phyloP scores from a whole-genome alignment of 2,888 invertebrate genomes.

The Sinohyriopsis cumingii region DNA sequence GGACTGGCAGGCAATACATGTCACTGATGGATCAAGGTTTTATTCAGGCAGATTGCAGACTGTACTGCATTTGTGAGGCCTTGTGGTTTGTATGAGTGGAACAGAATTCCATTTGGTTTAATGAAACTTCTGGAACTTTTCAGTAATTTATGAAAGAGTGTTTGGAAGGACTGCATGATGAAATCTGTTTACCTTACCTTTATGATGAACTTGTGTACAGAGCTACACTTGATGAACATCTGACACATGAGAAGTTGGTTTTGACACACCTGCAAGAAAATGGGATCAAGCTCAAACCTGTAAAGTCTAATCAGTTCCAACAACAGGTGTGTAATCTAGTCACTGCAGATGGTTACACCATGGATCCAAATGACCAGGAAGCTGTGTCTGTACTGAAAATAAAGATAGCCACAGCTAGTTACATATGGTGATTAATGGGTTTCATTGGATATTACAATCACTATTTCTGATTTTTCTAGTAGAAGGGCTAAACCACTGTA shows the following conservation, averaged over 20 bases:
- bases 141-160: conserved; percentile 23
- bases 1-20: conserved; percentile 16
- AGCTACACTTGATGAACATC: conserved; percentile 10
- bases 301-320: conserved; percentile 28
- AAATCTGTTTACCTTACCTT: conserved; percentile 23
- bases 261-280: conserved; percentile 10
- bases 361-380: conserved; percentile 21
- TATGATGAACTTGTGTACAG: conserved; percentile 19
- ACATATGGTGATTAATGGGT: conserved; percentile 26
- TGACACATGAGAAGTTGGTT: conserved; percentile 17
- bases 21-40: conserved; percentile 21
- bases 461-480: conserved; percentile 23
- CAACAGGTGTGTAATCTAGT: conserved; percentile 30
- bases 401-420: conserved; percentile 15
- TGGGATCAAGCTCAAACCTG: conserved; percentile 31
- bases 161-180: conserved; percentile 13
- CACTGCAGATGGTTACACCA: conserved; percentile 21
- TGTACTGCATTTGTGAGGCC: conserved; percentile 23
- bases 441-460: conserved; percentile 25
- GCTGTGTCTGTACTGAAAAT: conserved; percentile 22
- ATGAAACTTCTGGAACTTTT: conserved; percentile 3
- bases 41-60: conserved; percentile 7
- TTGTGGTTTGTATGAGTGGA: conserved; percentile 30
- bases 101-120: conserved; percentile 21
- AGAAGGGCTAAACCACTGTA: conserved; percentile 15